phyloP scores from a whole-genome alignment of 2,888 invertebrate species.

The Aproaerema taeniolella region DNA sequence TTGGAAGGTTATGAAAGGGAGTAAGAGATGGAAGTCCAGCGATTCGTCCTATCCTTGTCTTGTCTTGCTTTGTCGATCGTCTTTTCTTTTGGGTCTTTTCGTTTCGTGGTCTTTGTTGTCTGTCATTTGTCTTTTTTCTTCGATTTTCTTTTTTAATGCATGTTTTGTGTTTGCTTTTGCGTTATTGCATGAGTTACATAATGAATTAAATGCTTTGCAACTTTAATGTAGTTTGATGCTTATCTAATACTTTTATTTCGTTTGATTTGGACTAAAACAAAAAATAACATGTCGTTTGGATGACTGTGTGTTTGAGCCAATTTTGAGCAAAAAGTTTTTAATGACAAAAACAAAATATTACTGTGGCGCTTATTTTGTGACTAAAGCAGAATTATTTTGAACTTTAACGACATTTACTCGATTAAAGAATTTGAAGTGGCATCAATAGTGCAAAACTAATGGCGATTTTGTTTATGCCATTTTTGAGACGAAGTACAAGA shows the following conservation, averaged over 20 bases:
- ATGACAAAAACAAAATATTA: conserved; percentile 36
- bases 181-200: not conserved
- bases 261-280: not conserved
- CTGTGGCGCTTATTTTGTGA: conserved; percentile 39
- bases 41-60: conserved; percentile 36
- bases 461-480: too few species aligned
- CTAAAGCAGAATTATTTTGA: conserved; percentile 41
- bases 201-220: conserved; percentile 9
- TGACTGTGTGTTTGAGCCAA: conserved; percentile 47
- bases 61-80: conserved; percentile 35
- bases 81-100: conserved; percentile 39
- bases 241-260: conserved; percentile 12
- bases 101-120: conserved; percentile 13
- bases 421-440: too few species aligned
- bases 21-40: conserved; percentile 53
- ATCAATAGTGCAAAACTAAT: too few species aligned
- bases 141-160: conserved; percentile 20
- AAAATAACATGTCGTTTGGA: conserved; percentile 36
- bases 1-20: conserved; percentile 51
- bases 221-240: conserved; percentile 13
- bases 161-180: conserved; percentile 9
- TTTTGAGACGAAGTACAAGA: too few species aligned
- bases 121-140: conserved; percentile 21
- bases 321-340: conserved; percentile 30
- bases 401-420: too few species aligned